Conservation (phyloP, 2,113 vertebrate genomes). For the Colinus virginianus region DNA sequence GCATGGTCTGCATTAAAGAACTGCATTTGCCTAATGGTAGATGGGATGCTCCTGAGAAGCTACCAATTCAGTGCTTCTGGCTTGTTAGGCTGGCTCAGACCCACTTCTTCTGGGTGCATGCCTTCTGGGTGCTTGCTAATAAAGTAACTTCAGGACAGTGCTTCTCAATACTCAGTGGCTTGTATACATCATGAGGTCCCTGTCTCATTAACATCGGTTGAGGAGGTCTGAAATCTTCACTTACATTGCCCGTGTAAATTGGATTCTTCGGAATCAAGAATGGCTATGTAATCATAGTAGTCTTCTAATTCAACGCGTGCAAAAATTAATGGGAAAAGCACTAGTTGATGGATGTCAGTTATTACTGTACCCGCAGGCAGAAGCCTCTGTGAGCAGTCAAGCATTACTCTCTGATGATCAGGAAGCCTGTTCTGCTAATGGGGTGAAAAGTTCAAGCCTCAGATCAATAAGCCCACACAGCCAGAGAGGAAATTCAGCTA, state of each 20-base stretch:
- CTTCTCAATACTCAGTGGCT: background rate
- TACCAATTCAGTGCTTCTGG: background rate
- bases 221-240: background rate
- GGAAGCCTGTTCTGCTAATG: background rate
- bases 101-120: accelerated
- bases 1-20: background rate
- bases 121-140: accelerated
- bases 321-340: background rate
- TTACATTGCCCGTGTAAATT: background rate
- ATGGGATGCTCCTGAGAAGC: background rate
- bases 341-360: background rate
- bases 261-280: background rate
- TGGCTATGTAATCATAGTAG: background rate
- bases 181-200: background rate
- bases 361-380: background rate
- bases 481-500: background rate
- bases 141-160: background rate
- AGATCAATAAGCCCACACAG: constrained; percentile 16
- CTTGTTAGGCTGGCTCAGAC: background rate
- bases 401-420: background rate
- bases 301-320: background rate
- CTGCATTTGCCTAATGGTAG: accelerated
- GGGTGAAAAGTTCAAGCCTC: constrained; percentile 50
- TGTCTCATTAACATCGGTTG: background rate
- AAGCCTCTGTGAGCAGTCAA: background rate